These are phyloP conservation scores for Sesamia inferens DNA, from an alignment of 2,888 invertebrate species.

Conservation along the genomic window DNA sequence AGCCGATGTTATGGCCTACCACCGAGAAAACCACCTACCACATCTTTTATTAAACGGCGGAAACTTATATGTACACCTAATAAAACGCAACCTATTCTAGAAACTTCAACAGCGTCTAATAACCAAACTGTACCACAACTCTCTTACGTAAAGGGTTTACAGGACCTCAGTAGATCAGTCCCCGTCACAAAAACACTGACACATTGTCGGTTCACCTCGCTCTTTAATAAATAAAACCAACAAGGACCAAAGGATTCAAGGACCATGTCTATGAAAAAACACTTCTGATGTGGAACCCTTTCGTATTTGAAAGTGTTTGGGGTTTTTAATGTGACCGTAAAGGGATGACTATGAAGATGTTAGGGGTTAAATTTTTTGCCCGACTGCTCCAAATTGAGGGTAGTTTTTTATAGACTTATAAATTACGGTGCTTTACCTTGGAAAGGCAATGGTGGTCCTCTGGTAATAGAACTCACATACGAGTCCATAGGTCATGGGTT, in stretches of 20 bases:
- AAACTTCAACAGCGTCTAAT: constrained; percentile 6
- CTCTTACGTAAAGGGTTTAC: constrained; percentile 48
- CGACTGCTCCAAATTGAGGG: not conserved
- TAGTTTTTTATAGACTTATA: not conserved
- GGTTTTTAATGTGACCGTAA: constrained; percentile 21
- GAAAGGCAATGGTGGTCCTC: not conserved
- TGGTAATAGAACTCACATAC: not conserved
- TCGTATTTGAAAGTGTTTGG: constrained; percentile 8
- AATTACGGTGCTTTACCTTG: not conserved
- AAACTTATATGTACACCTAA: no score
- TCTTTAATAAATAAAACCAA: constrained; percentile 57
- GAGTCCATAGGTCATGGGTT: not conserved
- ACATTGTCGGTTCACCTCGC: constrained; percentile 47
- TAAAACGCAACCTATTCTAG: not conserved
- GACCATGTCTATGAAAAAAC: constrained; percentile 35
- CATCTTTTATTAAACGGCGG: no score
- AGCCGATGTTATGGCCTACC: no score
- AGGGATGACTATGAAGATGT: constrained; percentile 5
- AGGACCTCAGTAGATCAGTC: constrained; percentile 63
- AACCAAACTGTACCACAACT: not conserved
- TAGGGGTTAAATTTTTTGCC: not conserved
- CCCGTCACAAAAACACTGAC: constrained; percentile 68
- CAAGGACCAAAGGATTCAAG: constrained; percentile 16
- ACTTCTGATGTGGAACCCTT: constrained; percentile 20
- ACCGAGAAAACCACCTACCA: no score